Conservation (phyloP, 2,797 vertebrate species). For the Acrossocheilus wenchowensis region DNA sequence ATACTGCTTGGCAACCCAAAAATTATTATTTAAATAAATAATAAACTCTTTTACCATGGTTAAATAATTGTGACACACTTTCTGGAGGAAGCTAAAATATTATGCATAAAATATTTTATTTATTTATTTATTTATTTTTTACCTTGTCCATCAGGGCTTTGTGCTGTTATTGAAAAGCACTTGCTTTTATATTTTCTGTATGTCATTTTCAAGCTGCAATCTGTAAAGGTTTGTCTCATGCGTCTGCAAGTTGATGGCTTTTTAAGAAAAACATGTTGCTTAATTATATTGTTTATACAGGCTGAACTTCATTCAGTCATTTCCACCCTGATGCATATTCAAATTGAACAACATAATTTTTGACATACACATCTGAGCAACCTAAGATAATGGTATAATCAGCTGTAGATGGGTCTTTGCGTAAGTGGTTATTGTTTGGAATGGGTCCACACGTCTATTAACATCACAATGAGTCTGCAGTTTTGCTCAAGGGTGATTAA, state of each 20-base stretch:
- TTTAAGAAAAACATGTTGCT: neutral
- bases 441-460: constrained; percentile 7
- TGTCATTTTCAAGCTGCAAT: neutral
- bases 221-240: neutral
- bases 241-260: neutral
- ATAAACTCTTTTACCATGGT: neutral
- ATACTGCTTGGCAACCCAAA: neutral
- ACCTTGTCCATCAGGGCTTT: neutral
- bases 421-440: constrained; percentile 19
- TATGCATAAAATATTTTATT: no score
- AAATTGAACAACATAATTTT: neutral
- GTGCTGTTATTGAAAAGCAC: neutral
- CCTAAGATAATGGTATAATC: neutral
- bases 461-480: constrained; percentile 31
- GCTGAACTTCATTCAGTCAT: neutral
- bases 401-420: neutral
- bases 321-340: neutral
- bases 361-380: neutral
- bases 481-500: constrained; percentile 27
- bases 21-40: neutral
- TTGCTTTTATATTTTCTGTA: neutral
- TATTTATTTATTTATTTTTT: neutral
- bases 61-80: neutral
- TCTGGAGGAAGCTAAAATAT: neutral
- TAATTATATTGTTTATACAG: neutral